phyloP scores from a whole-genome alignment of 2,797 vertebrate genomes.

The Halcyon smyrnensis region DNA sequence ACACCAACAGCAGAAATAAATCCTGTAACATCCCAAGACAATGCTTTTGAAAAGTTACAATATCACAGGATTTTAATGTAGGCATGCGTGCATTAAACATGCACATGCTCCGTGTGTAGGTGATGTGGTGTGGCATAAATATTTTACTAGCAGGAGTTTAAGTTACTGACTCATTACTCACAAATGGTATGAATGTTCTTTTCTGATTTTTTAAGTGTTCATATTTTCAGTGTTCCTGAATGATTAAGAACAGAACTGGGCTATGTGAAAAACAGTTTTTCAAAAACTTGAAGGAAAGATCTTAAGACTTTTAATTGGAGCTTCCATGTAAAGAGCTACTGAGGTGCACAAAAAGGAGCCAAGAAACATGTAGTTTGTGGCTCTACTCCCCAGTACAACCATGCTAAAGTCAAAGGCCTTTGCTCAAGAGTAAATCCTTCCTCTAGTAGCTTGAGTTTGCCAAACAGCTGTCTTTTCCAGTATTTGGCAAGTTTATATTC shows the following conservation, averaged over 20 bases:
- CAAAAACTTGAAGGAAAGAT: neutral
- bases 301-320: neutral
- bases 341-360: neutral
- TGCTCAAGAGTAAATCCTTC: neutral
- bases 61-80: neutral
- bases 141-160: constrained; percentile 39
- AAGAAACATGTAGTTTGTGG: neutral
- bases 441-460: neutral
- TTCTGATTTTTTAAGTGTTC: constrained; percentile 14
- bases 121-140: constrained; percentile 25
- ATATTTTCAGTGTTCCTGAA: neutral
- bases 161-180: constrained; percentile 35
- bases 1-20: neutral
- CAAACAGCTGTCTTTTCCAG: neutral
- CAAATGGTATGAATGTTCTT: constrained; percentile 26
- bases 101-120: neutral
- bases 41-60: neutral
- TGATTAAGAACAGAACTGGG: neutral
- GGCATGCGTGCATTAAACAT: rapidly evolving
- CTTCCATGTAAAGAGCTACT: neutral
- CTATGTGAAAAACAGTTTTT: neutral
- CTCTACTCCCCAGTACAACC: neutral
- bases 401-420: neutral
- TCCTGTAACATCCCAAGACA: neutral
- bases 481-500: neutral